Conservation (phyloP, 2,888 invertebrate species). For the Eupelmus urozonus region DNA sequence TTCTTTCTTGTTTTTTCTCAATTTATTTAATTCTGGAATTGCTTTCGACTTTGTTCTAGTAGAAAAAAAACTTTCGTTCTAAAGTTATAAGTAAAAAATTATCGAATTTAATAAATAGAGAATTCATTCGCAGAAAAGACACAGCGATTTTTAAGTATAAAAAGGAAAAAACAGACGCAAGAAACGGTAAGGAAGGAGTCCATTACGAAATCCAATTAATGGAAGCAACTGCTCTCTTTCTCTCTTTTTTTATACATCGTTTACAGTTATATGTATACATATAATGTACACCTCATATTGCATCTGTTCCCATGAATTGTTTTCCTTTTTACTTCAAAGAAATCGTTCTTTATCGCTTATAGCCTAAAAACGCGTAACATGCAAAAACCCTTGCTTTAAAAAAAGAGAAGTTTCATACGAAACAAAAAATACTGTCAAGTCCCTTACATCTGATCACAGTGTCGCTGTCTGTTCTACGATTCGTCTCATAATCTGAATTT, state of each 20-base stretch:
- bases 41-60: slow-evolving; percentile 23
- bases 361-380: slow-evolving; percentile 54
- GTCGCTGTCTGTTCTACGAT: slow-evolving; percentile 60
- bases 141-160: slow-evolving; percentile 56
- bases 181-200: slow-evolving; percentile 26
- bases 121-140: slow-evolving; percentile 55
- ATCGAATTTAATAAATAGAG: slow-evolving; percentile 39
- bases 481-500: slow-evolving; percentile 57
- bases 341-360: slow-evolving; percentile 57
- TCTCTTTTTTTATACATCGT: slow-evolving; percentile 16
- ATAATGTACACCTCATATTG: slow-evolving; percentile 54
- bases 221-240: background rate
- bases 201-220: slow-evolving; percentile 14
- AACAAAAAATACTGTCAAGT: slow-evolving; percentile 61
- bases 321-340: slow-evolving; percentile 56
- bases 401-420: slow-evolving; percentile 53
- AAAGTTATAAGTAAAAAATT: slow-evolving; percentile 34
- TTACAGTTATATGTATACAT: slow-evolving; percentile 38
- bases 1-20: slow-evolving; percentile 21
- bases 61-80: slow-evolving; percentile 25
- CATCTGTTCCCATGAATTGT: slow-evolving; percentile 59
- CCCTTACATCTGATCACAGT: slow-evolving; percentile 61
- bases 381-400: slow-evolving; percentile 55
- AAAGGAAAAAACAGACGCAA: slow-evolving; percentile 57
- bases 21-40: slow-evolving; percentile 55